A percentile compares a stretch with the other conserved stretches of the same genome.
These are phyloP conservation scores for Synanthedon tipuliformis DNA, from an alignment of 2,888 invertebrate genomes.

Conservation along the genomic window DNA sequence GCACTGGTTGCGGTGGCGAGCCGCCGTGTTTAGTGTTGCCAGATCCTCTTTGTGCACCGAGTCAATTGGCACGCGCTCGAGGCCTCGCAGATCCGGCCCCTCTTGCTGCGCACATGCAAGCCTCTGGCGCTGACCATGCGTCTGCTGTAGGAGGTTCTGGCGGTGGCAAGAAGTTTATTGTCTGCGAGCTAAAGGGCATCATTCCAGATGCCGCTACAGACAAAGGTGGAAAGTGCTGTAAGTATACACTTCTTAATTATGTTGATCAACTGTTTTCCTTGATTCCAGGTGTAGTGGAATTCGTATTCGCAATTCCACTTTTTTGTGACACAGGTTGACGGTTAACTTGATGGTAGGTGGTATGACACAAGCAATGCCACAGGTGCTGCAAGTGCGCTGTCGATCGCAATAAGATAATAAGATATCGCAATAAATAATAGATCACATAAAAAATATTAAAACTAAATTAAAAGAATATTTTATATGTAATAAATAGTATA, in stretches of 20 bases:
- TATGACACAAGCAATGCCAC: too few species aligned
- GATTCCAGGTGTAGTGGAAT: neutral
- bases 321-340: too few species aligned
- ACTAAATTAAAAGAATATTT: too few species aligned
- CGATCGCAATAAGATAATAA: too few species aligned
- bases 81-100: slow-evolving; percentile 50
- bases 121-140: slow-evolving; percentile 24
- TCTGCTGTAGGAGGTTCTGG: slow-evolving; percentile 20
- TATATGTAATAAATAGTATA: too few species aligned
- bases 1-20: slow-evolving; percentile 64
- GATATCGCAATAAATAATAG: too few species aligned
- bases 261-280: slow-evolving; percentile 3
- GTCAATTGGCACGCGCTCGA: slow-evolving; percentile 56
- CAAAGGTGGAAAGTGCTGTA: slow-evolving; percentile 47
- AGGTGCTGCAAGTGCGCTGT: too few species aligned
- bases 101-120: slow-evolving; percentile 33
- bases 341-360: too few species aligned
- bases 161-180: slow-evolving; percentile 51
- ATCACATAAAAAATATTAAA: too few species aligned
- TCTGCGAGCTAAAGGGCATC: slow-evolving; percentile 56
- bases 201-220: slow-evolving; percentile 28
- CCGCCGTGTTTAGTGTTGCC: slow-evolving; percentile 64
- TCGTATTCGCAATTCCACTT: too few species aligned
- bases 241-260: slow-evolving; percentile 22
- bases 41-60: slow-evolving; percentile 67